These are phyloP conservation scores for Pavo muticus DNA, from an alignment of 2,113 vertebrate species.

Conservation along the genomic window DNA sequence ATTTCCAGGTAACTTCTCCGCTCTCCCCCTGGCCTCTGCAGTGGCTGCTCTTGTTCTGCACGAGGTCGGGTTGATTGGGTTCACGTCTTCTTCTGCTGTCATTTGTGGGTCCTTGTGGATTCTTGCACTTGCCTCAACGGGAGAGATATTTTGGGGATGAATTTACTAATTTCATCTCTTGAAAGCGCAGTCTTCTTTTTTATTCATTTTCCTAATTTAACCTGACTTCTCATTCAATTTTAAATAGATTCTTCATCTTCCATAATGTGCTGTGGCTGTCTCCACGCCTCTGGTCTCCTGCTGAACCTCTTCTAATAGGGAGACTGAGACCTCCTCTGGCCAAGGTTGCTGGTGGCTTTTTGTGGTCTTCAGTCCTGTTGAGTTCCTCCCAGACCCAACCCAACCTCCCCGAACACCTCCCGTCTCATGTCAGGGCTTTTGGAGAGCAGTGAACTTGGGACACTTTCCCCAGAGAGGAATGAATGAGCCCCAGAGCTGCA, in stretches of 20 bases:
- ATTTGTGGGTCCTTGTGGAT: no score
- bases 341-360: not conserved
- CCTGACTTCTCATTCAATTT: not conserved
- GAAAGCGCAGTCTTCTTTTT: not conserved
- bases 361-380: not conserved
- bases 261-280: not conserved
- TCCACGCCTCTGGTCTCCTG: slow-evolving; percentile 16
- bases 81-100: not conserved
- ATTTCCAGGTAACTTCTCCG: not conserved
- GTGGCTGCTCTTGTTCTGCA: not conserved
- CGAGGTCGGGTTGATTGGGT: not conserved
- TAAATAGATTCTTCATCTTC: not conserved
- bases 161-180: not conserved
- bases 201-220: not conserved
- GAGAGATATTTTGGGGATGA: not conserved
- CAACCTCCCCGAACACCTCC: not conserved
- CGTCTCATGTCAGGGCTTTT: not conserved
- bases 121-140: not conserved
- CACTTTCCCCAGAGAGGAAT: not conserved
- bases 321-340: not conserved
- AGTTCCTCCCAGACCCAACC: not conserved
- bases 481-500: not conserved
- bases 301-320: not conserved
- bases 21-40: no score
- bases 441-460: not conserved